Evolutionary conservation across 2,888 invertebrate genomes (phyloP).

Genomic region (Euspilapteryx auroguttella): DNA sequence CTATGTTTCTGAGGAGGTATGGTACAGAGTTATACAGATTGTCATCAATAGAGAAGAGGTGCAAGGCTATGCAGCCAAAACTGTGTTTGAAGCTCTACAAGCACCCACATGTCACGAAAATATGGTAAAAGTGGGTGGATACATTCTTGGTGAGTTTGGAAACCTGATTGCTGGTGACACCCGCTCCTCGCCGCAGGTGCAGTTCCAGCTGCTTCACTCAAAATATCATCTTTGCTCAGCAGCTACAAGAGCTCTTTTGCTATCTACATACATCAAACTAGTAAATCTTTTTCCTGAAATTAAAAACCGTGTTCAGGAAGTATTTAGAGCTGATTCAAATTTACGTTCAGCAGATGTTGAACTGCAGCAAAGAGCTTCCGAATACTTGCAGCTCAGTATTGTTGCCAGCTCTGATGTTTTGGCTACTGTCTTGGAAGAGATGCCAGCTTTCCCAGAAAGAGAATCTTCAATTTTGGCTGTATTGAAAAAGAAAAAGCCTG

Average conservation of each 20-base stretch:
- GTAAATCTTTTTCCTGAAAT: conserved; percentile 99
- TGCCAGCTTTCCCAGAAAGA: conserved; percentile 99
- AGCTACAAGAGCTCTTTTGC: conserved; percentile 91
- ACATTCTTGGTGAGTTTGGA: conserved; percentile 98
- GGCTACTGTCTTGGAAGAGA: conserved; percentile 98
- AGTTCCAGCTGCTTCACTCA: conserved; percentile 97
- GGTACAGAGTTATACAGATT: conserved; percentile 99
- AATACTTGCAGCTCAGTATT: conserved; percentile 94
- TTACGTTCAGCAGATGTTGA: conserved; percentile 97
- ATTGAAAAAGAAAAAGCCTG: conserved; percentile 97
- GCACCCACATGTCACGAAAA: conserved; percentile 99
- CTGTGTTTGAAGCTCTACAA: conserved; percentile 98
- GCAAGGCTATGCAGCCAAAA: conserved; percentile 99
- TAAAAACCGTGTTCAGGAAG: conserved; percentile 92
- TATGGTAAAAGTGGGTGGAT: conserved; percentile 99
- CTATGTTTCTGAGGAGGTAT: conserved; percentile 99
- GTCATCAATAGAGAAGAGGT: conserved; percentile 99
- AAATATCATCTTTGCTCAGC: conserved; percentile 98
- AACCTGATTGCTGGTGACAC: conserved; percentile 99
- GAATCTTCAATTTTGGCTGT: conserved; percentile 97
- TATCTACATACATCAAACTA: conserved; percentile 99
- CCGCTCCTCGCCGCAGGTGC: conserved; percentile 94
- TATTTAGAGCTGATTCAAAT: conserved; percentile 93
- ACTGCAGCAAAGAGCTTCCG: conserved; percentile 96
- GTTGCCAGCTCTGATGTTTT: conserved; percentile 96